Evolutionary conservation across 2,888 invertebrate species (phyloP), one percentile per base, ranked within the genome.

Genomic region (Catocala fraxini): DNA sequence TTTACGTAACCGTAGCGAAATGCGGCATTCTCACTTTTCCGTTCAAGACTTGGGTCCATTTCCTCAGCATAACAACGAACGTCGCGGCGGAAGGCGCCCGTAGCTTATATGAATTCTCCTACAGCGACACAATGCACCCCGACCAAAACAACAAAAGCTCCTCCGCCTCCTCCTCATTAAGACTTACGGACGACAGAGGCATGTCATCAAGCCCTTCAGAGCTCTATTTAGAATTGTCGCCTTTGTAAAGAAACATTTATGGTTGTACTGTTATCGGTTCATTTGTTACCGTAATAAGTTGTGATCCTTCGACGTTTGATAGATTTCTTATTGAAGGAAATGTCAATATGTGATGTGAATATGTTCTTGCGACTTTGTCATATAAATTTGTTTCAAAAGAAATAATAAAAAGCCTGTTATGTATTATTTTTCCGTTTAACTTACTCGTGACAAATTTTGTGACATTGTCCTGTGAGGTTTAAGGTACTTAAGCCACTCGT

Each of bases 201-300:
- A 65, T 59, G 57, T 61, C 43, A 60, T 54, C 60, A 65, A 61
- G 56, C 42, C 58, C 64, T 63, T 57, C 54, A 71, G 56, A 75
- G 89, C 58, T 87, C 89, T 68, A 56, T 46, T 56, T 75, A 80
- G 63, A 79, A 61, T 82, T 78, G 86, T 49, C 73, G 63, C 62
- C 56, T 72, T 70, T 71, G 35, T 73, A 76, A 79, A 83, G 81
- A 81, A 81, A 82, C 80, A 79, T 80, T 79, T 82, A 84, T 83
- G 76, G 81, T 57, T 71, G 81, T 78, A 83, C 81, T 83, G 64
- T 63, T 84, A 87, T 85, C 85, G 84, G 81, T 86, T 89, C 89
- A 89, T 91, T 90, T 89, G 85, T 77, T 80, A 74, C 80, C 71
- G 82, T 88, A 89, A 90, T 88, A 90, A 88, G 82, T 86, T 84